Evolutionary conservation across 2,113 vertebrate genomes (phyloP).

Genomic region (Dermatemys mawii): DNA sequence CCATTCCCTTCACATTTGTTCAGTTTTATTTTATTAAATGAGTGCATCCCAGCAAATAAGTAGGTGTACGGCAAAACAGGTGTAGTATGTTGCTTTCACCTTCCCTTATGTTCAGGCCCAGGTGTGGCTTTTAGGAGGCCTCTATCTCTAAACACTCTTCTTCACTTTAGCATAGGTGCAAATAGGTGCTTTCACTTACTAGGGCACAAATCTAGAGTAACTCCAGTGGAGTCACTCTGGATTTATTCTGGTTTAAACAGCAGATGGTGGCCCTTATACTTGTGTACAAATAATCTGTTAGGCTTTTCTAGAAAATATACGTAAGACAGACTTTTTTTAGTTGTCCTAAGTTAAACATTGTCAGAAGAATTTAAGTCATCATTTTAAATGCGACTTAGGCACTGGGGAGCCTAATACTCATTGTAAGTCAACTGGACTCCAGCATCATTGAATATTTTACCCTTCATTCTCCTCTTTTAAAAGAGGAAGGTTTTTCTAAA

Average conservation of each 20-base stretch:
- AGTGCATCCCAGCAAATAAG: neutral
- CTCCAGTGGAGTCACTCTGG: neutral
- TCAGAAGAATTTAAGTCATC: no score
- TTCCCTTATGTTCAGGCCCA: neutral
- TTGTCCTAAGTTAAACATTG: neutral
- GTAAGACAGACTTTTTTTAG: neutral
- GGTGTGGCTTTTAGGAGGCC: neutral
- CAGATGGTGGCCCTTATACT: neutral
- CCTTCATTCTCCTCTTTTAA: neutral
- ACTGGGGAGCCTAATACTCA: neutral
- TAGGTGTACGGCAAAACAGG: neutral
- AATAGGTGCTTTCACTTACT: rapidly evolving
- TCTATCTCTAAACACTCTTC: neutral
- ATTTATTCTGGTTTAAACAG: neutral
- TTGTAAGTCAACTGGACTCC: neutral
- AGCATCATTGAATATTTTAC: neutral
- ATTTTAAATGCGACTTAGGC: neutral
- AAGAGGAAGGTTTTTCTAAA: neutral
- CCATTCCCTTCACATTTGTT: neutral
- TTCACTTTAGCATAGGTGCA: neutral
- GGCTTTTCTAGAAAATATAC: neutral
- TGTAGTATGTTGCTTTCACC: neutral
- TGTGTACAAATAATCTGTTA: neutral
- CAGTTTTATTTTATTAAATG: neutral
- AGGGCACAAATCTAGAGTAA: neutral